Conservation (phyloP, 2,113 vertebrate genomes). For the Gorsachius goisagi region DNA sequence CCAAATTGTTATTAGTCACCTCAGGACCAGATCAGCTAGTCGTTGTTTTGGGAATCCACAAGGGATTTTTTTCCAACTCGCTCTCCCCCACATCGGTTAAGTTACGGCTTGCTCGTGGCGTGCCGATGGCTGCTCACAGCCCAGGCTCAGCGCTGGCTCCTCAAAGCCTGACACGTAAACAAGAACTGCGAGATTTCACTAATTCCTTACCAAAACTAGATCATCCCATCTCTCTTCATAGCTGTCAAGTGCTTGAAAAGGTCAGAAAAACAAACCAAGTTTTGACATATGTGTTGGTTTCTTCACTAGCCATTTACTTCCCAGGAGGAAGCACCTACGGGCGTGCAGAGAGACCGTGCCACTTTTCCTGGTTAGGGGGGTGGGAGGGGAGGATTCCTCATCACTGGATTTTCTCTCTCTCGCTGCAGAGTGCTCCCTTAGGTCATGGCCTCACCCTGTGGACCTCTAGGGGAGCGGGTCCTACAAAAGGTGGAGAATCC, state of each 20-base stretch:
- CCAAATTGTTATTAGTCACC: conserved; percentile 28
- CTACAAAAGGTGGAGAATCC: not conserved
- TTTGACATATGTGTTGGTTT: not conserved
- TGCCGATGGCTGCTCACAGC: not conserved
- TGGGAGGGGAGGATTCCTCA: not conserved
- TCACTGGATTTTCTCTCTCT: not conserved
- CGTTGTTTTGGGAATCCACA: not conserved
- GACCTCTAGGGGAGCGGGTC: not conserved
- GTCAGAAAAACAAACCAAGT: not conserved
- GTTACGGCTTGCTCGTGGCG: not conserved
- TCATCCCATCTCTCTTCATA: not conserved
- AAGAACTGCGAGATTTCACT: not conserved
- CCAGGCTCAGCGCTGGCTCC: not conserved
- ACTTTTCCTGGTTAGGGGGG: not conserved
- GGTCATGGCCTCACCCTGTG: not conserved
- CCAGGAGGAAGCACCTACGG: not conserved
- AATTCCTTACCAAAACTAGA: not conserved
- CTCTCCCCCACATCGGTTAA: not conserved
- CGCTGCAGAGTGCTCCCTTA: not conserved
- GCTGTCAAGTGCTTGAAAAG: not conserved
- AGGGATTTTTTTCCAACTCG: not conserved
- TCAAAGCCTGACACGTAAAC: not conserved
- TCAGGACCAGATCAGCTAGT: not conserved
- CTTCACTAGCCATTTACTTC: not conserved
- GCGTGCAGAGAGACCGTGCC: not conserved